phyloP scores from a whole-genome alignment of 2,113 vertebrate genomes.

The Empidonax alnorum region DNA sequence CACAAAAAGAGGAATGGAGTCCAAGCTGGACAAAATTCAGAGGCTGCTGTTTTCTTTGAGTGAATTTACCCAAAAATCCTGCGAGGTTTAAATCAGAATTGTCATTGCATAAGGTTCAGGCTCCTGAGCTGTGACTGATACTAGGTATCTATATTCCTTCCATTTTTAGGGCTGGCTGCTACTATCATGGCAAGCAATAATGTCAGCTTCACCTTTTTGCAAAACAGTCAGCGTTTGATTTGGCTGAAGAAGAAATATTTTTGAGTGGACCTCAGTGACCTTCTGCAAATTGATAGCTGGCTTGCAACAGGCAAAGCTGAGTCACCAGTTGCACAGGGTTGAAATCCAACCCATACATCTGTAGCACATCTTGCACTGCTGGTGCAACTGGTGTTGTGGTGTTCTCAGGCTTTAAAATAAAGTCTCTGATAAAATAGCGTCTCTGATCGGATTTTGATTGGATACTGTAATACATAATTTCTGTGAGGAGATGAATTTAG shows the following conservation, averaged over 20 bases:
- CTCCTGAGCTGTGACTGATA: neutral
- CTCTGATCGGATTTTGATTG: neutral
- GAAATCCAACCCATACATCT: conserved; percentile 5
- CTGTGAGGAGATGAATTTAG: neutral
- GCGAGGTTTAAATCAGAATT: neutral
- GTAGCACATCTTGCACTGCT: neutral
- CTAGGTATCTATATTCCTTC: neutral
- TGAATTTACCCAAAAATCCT: neutral
- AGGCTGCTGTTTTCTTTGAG: neutral
- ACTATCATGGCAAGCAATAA: conserved; percentile 9
- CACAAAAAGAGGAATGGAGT: neutral
- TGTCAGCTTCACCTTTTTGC: conserved; percentile 33
- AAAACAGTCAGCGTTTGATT: conserved; percentile 44
- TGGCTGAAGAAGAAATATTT: conserved; percentile 49
- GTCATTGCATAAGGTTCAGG: neutral
- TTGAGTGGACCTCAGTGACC: conserved; percentile 24
- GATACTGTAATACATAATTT: neutral
- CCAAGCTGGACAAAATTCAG: neutral
- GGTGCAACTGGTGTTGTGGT: neutral
- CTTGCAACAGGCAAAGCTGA: conserved; percentile 31
- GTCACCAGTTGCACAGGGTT: neutral
- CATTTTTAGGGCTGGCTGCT: neutral
- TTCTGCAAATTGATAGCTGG: conserved; percentile 32
- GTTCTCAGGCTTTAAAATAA: neutral
- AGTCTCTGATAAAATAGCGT: neutral